A percentile compares a stretch with the other conserved stretches of the same genome.
These are phyloP conservation scores for Natrix natrix DNA, from an alignment of 2,797 vertebrate species.

Conservation along the genomic window DNA sequence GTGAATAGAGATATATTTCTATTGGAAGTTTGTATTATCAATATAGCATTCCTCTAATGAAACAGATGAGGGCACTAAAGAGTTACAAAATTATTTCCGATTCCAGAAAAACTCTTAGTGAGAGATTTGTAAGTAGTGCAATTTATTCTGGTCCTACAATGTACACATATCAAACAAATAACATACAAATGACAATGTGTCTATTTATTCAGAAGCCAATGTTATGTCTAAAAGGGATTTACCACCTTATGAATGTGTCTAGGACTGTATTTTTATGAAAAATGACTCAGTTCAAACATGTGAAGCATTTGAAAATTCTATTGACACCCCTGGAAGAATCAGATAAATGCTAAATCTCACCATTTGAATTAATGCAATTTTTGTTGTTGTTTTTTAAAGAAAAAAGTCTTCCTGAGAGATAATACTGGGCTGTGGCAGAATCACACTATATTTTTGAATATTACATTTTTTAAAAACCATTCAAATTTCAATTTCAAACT, in stretches of 20 bases:
- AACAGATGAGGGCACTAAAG: constrained; percentile 70
- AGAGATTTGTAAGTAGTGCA: constrained; percentile 14
- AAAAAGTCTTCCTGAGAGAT: neutral
- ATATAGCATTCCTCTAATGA: constrained; percentile 39
- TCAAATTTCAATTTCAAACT: too few species aligned
- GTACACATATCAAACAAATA: neutral
- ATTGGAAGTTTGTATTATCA: neutral
- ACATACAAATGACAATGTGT: neutral
- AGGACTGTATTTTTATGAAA: neutral
- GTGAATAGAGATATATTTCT: neutral
- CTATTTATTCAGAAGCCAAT: neutral
- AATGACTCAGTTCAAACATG: neutral
- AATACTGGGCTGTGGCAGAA: neutral
- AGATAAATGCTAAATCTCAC: neutral
- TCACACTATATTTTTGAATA: neutral
- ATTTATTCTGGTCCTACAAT: constrained; percentile 33
- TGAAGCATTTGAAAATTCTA: neutral
- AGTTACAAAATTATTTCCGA: constrained; percentile 51
- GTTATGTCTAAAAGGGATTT: neutral
- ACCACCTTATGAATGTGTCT: neutral
- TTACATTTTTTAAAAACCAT: too few species aligned
- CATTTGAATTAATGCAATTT: neutral
- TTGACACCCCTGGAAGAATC: neutral
- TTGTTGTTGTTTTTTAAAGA: neutral
- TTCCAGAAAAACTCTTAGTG: neutral